These are phyloP conservation scores for Coenobita brevimanus DNA, from an alignment of 1,140 invertebrate species.

Conservation along the genomic window DNA sequence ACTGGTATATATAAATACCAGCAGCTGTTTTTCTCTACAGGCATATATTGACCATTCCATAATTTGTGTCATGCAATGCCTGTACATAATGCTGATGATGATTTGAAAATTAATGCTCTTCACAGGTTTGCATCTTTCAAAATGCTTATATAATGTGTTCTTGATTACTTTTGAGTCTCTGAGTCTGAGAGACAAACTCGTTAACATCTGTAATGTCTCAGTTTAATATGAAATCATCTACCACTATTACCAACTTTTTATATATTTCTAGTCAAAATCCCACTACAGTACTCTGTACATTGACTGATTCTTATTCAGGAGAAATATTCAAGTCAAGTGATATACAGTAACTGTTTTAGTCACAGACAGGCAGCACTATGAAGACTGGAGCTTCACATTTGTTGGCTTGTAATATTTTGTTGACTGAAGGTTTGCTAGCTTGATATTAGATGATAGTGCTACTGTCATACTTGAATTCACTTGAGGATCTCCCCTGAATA, in stretches of 20 bases:
- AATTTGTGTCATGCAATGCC: no score
- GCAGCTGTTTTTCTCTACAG: no score
- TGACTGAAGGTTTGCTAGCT: not conserved
- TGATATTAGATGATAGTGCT: not conserved
- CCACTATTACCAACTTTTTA: slow-evolving; percentile 10
- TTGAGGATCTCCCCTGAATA: slow-evolving; percentile 4
- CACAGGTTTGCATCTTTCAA: no score
- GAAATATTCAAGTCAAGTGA: slow-evolving; percentile 19
- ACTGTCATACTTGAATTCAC: not conserved
- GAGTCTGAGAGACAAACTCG: not conserved
- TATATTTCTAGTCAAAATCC: slow-evolving; percentile 46
- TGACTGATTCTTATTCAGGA: slow-evolving; percentile 22
- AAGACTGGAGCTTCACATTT: not conserved
- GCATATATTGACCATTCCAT: no score
- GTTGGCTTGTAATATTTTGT: no score
- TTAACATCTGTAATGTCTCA: slow-evolving; percentile 21
- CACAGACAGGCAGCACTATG: no score
- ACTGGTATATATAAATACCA: no score
- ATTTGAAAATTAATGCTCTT: no score
- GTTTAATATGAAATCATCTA: slow-evolving; percentile 42
- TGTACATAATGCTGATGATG: no score
- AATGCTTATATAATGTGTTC: slow-evolving; percentile 7
- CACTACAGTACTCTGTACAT: slow-evolving; percentile 44
- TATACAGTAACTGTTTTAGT: no score
- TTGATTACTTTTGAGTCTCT: not conserved